phyloP scores from a whole-genome alignment of 2,113 vertebrate species.

The Thalassoma bifasciatum region DNA sequence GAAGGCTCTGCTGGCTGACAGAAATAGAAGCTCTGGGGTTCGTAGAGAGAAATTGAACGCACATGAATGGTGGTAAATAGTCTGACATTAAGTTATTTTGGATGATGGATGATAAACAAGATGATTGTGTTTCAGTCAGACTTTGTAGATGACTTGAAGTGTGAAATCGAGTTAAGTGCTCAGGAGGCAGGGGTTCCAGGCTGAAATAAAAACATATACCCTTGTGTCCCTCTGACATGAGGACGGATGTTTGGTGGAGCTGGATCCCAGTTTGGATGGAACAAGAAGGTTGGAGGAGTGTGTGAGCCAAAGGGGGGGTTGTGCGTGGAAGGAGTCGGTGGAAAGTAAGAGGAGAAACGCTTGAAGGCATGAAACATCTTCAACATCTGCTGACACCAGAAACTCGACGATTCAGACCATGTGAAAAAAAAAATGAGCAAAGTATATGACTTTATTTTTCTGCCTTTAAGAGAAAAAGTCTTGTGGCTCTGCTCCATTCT shows the following conservation, averaged over 20 bases:
- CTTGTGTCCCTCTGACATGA: slow-evolving; percentile 48
- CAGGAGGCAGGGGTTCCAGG: slow-evolving; percentile 75
- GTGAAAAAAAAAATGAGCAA: slow-evolving; percentile 25
- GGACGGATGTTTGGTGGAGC: slow-evolving; percentile 61
- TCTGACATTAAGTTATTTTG: slow-evolving; percentile 71
- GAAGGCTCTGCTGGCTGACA: slow-evolving; percentile 41
- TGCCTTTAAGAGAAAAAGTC: slow-evolving; percentile 59
- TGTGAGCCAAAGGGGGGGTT: neutral
- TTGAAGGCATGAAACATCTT: slow-evolving; percentile 62
- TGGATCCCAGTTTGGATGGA: slow-evolving; percentile 48
- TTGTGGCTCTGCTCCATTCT: slow-evolving; percentile 64
- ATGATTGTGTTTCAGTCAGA: slow-evolving; percentile 78
- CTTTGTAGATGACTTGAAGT: slow-evolving; percentile 81
- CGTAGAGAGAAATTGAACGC: slow-evolving; percentile 72
- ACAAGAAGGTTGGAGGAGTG: slow-evolving; percentile 36
- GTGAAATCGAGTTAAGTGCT: slow-evolving; percentile 85
- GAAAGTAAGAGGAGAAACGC: slow-evolving; percentile 35
- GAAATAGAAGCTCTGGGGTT: slow-evolving; percentile 59
- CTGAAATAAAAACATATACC: slow-evolving; percentile 64
- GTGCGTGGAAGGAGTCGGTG: slow-evolving; percentile 20
- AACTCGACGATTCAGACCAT: slow-evolving; percentile 80
- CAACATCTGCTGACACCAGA: slow-evolving; percentile 80
- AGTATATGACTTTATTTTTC: slow-evolving; percentile 42
- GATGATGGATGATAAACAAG: slow-evolving; percentile 80
- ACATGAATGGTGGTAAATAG: slow-evolving; percentile 75